Evolutionary conservation across 1,140 invertebrate species (phyloP).

Genomic region (Goniozus legneri): DNA sequence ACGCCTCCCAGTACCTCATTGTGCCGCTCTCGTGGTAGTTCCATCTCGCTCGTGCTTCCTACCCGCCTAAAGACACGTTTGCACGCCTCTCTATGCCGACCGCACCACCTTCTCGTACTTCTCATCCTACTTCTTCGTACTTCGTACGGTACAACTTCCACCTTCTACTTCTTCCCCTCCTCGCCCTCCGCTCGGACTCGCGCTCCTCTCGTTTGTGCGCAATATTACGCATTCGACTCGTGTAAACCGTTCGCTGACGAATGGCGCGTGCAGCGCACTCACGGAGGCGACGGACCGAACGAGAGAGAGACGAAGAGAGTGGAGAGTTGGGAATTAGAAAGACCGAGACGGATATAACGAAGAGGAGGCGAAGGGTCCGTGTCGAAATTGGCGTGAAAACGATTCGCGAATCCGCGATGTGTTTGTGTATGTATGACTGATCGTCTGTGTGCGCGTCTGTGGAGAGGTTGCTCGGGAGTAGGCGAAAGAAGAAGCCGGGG

Average conservation of each 20-base stretch:
- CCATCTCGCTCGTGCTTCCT: slow-evolving; percentile 8
- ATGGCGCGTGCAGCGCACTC: background rate
- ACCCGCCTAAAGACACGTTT: too few relatives aligned
- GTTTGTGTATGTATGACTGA: too few relatives aligned
- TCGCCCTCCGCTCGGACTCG: background rate
- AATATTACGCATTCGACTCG: background rate
- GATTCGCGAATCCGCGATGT: slow-evolving; percentile 1
- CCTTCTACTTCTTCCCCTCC: background rate
- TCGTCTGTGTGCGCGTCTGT: too few relatives aligned
- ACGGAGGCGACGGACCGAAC: too few relatives aligned
- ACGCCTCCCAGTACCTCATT: slow-evolving; percentile 45
- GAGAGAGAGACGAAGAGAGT: too few relatives aligned
- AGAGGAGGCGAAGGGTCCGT: background rate
- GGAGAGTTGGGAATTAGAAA: background rate
- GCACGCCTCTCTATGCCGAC: too few relatives aligned
- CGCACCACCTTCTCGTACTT: too few relatives aligned
- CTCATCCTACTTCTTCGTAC: too few relatives aligned
- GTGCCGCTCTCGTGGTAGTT: slow-evolving; percentile 27
- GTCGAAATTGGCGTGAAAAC: background rate
- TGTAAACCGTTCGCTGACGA: background rate
- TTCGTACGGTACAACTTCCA: too few relatives aligned
- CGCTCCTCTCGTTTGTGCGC: background rate
- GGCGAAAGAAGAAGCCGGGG: too few relatives aligned
- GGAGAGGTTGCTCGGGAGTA: too few relatives aligned
- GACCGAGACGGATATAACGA: background rate